phyloP scores from a whole-genome alignment of 2,888 invertebrate genomes.

The Apodemia hepburni region DNA sequence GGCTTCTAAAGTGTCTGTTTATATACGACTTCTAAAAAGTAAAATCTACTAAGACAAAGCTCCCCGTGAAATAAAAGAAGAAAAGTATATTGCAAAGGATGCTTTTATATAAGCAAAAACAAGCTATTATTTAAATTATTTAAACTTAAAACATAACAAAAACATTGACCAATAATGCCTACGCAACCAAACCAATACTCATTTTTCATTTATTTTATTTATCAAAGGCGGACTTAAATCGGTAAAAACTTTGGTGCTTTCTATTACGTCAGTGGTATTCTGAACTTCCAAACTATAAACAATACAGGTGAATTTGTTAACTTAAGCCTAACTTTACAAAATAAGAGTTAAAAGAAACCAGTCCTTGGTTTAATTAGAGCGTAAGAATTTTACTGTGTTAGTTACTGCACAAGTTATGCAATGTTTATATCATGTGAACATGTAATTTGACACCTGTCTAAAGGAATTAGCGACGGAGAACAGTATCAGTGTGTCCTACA shows the following conservation, averaged over 20 bases:
- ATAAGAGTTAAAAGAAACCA: conserved; percentile 1
- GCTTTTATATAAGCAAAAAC: no score
- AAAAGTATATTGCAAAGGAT: no score
- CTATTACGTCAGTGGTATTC: conserved; percentile 3
- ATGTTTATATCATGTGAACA: conserved; percentile 42
- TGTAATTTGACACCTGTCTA: conserved; percentile 55
- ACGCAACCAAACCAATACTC: background rate
- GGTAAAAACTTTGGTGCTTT: background rate
- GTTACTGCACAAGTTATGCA: conserved; percentile 46
- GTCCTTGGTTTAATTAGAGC: conserved; percentile 51
- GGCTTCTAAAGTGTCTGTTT: no score
- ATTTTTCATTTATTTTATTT: conserved; percentile 2
- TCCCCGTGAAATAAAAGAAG: no score
- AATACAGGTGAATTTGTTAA: conserved; percentile 1
- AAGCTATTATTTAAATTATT: no score
- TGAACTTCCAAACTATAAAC: conserved; percentile 7
- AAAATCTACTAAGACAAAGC: no score
- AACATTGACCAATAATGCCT: background rate
- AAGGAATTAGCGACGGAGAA: conserved; percentile 39
- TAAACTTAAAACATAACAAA: background rate
- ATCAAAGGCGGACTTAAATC: background rate
- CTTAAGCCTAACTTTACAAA: conserved; percentile 1
- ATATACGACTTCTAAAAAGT: no score
- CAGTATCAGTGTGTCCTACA: background rate
- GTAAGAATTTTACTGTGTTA: conserved; percentile 54